These are phyloP conservation scores for Candidula unifasciata DNA, from an alignment of 2,888 invertebrate species.

Conservation along the genomic window DNA sequence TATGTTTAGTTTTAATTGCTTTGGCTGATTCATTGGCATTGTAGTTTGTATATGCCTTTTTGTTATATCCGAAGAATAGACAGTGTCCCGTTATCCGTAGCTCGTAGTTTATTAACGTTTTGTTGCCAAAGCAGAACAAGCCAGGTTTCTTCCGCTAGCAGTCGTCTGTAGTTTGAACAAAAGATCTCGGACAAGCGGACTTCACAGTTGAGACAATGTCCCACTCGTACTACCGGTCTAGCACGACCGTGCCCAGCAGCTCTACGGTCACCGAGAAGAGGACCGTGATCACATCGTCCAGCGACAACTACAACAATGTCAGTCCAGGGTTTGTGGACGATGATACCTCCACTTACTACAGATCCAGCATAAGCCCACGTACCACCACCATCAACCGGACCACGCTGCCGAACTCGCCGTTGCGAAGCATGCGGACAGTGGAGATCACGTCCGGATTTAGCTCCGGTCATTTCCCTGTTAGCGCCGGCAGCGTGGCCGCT, in stretches of 20 bases:
- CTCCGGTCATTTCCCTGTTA: constrained; percentile 55
- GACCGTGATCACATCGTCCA: constrained; percentile 66
- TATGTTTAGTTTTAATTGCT: too few relatives aligned
- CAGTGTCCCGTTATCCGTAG: too few relatives aligned
- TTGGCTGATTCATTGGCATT: too few relatives aligned
- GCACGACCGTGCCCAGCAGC: constrained; percentile 30
- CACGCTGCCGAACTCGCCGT: constrained; percentile 58
- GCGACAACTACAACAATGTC: constrained; percentile 50
- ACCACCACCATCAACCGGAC: constrained; percentile 41
- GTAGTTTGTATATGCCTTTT: too few relatives aligned
- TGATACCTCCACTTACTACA: constrained; percentile 61
- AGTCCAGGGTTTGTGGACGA: constrained; percentile 54
- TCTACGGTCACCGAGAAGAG: constrained; percentile 69
- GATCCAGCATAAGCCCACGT: constrained; percentile 52
- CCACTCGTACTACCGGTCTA: constrained; percentile 34
- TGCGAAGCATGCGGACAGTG: constrained; percentile 60
- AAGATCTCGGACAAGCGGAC: too few relatives aligned
- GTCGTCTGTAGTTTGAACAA: too few relatives aligned
- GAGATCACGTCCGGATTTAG: constrained; percentile 59
- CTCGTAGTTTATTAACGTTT: too few relatives aligned
- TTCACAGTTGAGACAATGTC: constrained; percentile 31
- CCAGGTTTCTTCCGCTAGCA: too few relatives aligned
- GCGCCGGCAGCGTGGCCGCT: constrained; percentile 65
- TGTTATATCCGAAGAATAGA: too few relatives aligned
- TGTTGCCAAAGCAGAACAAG: too few relatives aligned